Base-by-base conservation (phyloP, 2,113 vertebrate species). In the Nesoenas mayeri region DNA sequence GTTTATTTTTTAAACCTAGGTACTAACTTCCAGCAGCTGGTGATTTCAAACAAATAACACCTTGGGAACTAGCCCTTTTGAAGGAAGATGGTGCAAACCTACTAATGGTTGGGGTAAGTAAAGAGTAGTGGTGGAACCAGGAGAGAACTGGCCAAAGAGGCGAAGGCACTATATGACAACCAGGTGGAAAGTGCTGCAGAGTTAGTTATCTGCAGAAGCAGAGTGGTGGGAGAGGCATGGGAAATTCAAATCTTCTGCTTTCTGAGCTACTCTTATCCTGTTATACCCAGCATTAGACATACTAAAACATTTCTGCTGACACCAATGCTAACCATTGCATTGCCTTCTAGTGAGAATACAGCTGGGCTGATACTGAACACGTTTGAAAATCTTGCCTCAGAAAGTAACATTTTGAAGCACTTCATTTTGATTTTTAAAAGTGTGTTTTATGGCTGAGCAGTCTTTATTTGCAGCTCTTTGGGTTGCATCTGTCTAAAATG, bases 91-190 rank as follows among this genome's bases (percentile, higher is more conserved):
- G 44, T 71, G 28, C 28, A 91, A 78, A 67, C 83, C 61, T 84
- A 21, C 28, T 60, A 50, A 62, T 24, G 34, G 31, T n/a, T 65
- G 32, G 18, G 18, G 28, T 25, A 67, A 64, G 13, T 58, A 40
- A 74, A 47, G 19, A 8, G 51, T 26, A 34, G 12, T 58, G 42
- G 28, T 69, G 54, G 51, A 75, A 83, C 8, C 19, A 62, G 36
- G 42, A 62, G 36, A 57, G 17, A 73, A 3, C 44, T 54, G 53
- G 12, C 13, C 53, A 74, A 74, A 85, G 36, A 67, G 18, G 7
- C 0, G 0, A 91, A 81, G 66, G 60, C 1, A 1, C 26, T 51
- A 31, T 26, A 36, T 15, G 44, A 32, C 7, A 25, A 60, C n/a
- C 26, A 38, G 38, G 32, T n/a, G 48, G 47, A 58, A 79, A 60